Evolutionary conservation across 2,113 vertebrate genomes (phyloP).

Genomic region (Plectropomus leopardus): DNA sequence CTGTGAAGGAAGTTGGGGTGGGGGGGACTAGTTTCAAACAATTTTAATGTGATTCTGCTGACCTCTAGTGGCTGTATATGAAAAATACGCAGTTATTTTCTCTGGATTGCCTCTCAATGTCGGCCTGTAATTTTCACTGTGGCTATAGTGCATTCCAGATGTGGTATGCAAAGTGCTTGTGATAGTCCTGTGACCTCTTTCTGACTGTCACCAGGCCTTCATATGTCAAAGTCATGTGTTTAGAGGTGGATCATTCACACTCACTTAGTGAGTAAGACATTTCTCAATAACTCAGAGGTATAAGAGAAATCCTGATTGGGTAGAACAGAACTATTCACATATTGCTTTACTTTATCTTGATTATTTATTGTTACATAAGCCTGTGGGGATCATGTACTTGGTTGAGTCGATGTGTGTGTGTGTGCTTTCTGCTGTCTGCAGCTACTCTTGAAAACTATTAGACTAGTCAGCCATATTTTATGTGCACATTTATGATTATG

Average conservation of each 20-base stretch:
- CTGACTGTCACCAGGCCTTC: slow-evolving; percentile 11
- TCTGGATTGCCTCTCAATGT: neutral
- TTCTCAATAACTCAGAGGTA: neutral
- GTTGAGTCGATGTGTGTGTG: no score
- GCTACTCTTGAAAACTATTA: no score
- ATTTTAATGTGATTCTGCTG: neutral
- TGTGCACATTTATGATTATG: no score
- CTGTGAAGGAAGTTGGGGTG: neutral
- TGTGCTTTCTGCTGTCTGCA: no score
- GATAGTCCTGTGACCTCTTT: slow-evolving; percentile 27
- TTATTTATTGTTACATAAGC: no score
- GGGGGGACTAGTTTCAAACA: neutral
- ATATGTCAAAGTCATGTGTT: slow-evolving; percentile 39
- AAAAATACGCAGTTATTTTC: neutral
- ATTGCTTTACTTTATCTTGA: no score
- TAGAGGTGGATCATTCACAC: neutral
- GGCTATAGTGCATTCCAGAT: slow-evolving; percentile 11
- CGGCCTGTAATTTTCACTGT: neutral
- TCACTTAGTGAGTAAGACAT: neutral
- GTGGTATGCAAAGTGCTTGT: neutral
- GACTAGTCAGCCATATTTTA: no score
- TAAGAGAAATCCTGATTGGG: no score
- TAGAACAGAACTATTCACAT: no score
- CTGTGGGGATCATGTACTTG: no score
- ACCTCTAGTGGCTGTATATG: slow-evolving; percentile 20